phyloP scores from a whole-genome alignment of 2,113 vertebrate species.

The Diadophis punctatus region DNA sequence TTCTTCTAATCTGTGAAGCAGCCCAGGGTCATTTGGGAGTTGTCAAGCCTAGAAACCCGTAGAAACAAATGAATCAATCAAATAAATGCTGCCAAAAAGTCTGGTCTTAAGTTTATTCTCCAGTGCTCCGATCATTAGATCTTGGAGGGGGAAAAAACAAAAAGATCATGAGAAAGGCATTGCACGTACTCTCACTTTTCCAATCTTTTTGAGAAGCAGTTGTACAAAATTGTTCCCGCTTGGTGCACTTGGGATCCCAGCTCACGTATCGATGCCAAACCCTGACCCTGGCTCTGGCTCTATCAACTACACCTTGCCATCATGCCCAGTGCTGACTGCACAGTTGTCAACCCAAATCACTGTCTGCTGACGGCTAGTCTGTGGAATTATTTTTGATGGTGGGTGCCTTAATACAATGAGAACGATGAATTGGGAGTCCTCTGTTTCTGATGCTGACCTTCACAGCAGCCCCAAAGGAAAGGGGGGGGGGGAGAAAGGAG shows the following conservation, averaged over 20 bases:
- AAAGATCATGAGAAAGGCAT: neutral
- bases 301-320: neutral
- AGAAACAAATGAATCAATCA: neutral
- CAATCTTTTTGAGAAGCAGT: neutral
- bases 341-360: neutral
- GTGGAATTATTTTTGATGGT: conserved; percentile 6
- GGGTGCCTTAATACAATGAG: neutral
- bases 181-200: neutral
- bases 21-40: neutral
- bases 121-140: neutral
- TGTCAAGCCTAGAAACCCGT: neutral
- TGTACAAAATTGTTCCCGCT: neutral
- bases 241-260: neutral
- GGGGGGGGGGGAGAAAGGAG: neutral
- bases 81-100: neutral
- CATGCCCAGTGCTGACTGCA: neutral
- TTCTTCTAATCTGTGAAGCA: neutral
- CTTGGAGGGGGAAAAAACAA: neutral
- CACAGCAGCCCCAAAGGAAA: neutral
- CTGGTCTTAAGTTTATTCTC: neutral
- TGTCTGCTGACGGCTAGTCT: neutral
- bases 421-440: neutral
- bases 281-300: neutral
- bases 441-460: neutral
- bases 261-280: neutral